These are phyloP conservation scores for Sinocyclocheilus grahami DNA, from an alignment of 2,113 vertebrate species.

Conservation along the genomic window DNA sequence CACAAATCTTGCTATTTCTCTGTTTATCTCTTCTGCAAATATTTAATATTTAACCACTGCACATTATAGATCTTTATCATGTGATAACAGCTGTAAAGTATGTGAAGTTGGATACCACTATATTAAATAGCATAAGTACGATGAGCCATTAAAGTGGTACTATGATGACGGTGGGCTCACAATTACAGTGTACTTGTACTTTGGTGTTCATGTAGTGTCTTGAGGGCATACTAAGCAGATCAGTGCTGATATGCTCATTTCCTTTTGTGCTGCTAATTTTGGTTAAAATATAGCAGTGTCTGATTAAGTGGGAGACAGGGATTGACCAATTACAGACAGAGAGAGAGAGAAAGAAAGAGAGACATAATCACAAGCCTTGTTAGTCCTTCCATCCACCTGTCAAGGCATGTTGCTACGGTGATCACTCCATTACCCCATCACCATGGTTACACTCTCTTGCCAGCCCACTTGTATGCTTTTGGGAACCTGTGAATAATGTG, in stretches of 20 bases:
- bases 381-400: slow-evolving; percentile 31
- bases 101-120: neutral
- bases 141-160: neutral
- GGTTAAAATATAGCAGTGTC: slow-evolving; percentile 8
- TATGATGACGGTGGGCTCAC: neutral
- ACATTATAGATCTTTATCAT: neutral
- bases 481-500: slow-evolving; percentile 36
- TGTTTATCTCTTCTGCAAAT: neutral
- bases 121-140: neutral
- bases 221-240: slow-evolving; percentile 1
- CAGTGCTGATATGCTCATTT: neutral
- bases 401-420: slow-evolving; percentile 28
- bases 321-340: slow-evolving; percentile 34
- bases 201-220: neutral
- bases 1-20: neutral
- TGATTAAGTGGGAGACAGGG: neutral
- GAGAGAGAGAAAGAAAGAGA: neutral
- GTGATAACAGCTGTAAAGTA: neutral
- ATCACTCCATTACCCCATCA: slow-evolving; percentile 39
- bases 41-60: neutral
- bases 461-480: slow-evolving; percentile 35
- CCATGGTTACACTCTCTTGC: slow-evolving; percentile 42
- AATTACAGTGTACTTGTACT: neutral
- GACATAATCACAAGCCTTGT: slow-evolving; percentile 19
- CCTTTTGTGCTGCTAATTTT: slow-evolving; percentile 8